Evolutionary conservation across 2,797 vertebrate species (phyloP).

Genomic region (Characodon lateralis): DNA sequence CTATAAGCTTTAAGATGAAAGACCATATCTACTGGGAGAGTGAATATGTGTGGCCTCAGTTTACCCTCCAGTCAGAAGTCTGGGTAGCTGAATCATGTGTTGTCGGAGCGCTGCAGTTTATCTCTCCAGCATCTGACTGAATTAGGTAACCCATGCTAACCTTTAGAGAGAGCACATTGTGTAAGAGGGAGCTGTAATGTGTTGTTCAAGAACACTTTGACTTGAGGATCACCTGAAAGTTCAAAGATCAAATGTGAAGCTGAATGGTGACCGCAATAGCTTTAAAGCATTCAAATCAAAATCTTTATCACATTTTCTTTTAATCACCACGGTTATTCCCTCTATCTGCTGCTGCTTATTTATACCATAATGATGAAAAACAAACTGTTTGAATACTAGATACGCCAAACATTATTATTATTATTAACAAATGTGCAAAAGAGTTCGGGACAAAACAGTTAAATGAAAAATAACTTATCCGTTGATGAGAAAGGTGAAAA

Average conservation of each 20-base stretch:
- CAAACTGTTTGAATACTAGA: no score
- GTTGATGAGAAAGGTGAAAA: not conserved
- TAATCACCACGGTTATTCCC: not conserved
- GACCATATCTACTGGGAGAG: not conserved
- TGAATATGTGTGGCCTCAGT: not conserved
- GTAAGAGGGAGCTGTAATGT: not conserved
- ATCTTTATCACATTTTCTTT: not conserved
- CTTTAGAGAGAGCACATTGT: conserved; percentile 4
- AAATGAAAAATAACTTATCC: not conserved
- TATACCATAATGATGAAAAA: not conserved
- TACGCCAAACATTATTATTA: no score
- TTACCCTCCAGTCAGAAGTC: not conserved
- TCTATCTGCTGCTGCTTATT: not conserved
- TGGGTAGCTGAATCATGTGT: not conserved
- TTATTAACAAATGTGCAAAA: not conserved
- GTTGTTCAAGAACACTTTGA: conserved; percentile 2
- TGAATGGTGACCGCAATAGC: not conserved
- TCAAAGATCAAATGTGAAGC: not conserved
- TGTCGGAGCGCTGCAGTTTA: not conserved
- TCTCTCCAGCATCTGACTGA: not conserved
- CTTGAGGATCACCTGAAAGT: not conserved
- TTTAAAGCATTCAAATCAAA: not conserved
- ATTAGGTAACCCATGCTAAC: conserved; percentile 5
- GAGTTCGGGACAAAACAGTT: not conserved
- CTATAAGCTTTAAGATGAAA: not conserved